A percentile compares a stretch with the other conserved stretches of the same genome.
Evolutionary conservation across 2,888 invertebrate species (phyloP).

Genomic region (Glyphotaelius pellucidus): DNA sequence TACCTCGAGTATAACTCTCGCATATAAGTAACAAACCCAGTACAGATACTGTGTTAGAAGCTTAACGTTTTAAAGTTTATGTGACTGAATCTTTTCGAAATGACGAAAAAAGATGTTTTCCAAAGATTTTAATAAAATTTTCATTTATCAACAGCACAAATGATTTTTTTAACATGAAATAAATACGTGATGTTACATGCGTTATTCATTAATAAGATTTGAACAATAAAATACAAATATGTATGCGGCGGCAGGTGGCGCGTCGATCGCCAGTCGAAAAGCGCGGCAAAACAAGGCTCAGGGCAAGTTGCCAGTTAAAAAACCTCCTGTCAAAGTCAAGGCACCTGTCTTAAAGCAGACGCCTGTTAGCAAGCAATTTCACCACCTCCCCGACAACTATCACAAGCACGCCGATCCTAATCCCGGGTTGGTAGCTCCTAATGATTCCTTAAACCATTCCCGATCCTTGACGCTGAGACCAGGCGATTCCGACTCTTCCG

Average conservation of each 20-base stretch:
- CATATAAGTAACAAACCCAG: background rate
- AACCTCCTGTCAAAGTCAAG: conserved; percentile 52
- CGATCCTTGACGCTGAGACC: conserved; percentile 70
- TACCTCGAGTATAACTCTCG: background rate
- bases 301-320: conserved; percentile 69
- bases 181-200: background rate
- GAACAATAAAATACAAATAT: conserved; percentile 73
- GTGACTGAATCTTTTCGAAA: conserved; percentile 18
- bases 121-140: conserved; percentile 14
- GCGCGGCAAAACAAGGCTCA: conserved; percentile 79
- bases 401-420: conserved; percentile 72
- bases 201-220: background rate
- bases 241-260: conserved; percentile 94
- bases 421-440: conserved; percentile 75
- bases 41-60: no score
- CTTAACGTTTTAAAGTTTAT: background rate
- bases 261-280: conserved; percentile 90
- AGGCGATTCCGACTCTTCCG: conserved; percentile 70
- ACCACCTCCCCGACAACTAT: conserved; percentile 76
- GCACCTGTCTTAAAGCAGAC: conserved; percentile 69
- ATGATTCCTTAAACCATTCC: conserved; percentile 68
- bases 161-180: background rate
- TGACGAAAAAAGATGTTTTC: conserved; percentile 46
- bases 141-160: background rate
- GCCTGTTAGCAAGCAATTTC: conserved; percentile 76